These are phyloP conservation scores for Sinodicranocentrus sp. DNA, from an alignment of 2,888 invertebrate species.

Conservation along the genomic window DNA sequence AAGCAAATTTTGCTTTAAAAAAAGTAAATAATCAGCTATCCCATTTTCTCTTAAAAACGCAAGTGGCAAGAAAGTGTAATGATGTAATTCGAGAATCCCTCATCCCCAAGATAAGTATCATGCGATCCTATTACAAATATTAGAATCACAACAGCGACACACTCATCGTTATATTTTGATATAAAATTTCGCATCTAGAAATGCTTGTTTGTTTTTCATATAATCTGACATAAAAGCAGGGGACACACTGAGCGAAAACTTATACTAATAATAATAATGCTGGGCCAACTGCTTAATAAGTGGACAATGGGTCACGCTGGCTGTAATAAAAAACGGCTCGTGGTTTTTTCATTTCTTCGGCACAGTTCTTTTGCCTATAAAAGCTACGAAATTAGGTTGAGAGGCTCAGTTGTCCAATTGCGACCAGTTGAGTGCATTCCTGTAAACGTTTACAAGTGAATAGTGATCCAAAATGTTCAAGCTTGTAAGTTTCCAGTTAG, in stretches of 20 bases:
- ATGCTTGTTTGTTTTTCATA: too few relatives aligned
- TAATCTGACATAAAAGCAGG: too few relatives aligned
- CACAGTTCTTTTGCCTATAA: slow-evolving; percentile 64
- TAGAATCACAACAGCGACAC: not conserved
- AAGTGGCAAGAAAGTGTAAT: not conserved
- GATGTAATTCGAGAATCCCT: slow-evolving; percentile 5
- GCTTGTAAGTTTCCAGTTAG: slow-evolving; percentile 62
- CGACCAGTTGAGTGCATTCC: slow-evolving; percentile 21
- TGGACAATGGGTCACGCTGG: slow-evolving; percentile 46
- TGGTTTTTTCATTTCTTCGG: slow-evolving; percentile 35
- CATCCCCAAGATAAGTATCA: not conserved
- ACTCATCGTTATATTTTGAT: not conserved
- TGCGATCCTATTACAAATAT: not conserved
- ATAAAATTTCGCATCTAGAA: too few relatives aligned
- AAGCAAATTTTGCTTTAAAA: not conserved
- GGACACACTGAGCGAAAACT: not conserved
- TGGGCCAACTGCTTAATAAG: slow-evolving; percentile 39
- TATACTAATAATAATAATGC: slow-evolving; percentile 31
- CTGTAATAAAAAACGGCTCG: slow-evolving; percentile 37
- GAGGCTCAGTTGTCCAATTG: slow-evolving; percentile 52
- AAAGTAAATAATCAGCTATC: not conserved
- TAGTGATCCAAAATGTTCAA: slow-evolving; percentile 67
- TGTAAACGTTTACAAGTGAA: not conserved
- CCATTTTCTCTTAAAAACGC: not conserved
- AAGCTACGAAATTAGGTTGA: slow-evolving; percentile 59